Evolutionary conservation across 1,140 invertebrate genomes (phyloP).

Genomic region (Monomorium pharaonis): DNA sequence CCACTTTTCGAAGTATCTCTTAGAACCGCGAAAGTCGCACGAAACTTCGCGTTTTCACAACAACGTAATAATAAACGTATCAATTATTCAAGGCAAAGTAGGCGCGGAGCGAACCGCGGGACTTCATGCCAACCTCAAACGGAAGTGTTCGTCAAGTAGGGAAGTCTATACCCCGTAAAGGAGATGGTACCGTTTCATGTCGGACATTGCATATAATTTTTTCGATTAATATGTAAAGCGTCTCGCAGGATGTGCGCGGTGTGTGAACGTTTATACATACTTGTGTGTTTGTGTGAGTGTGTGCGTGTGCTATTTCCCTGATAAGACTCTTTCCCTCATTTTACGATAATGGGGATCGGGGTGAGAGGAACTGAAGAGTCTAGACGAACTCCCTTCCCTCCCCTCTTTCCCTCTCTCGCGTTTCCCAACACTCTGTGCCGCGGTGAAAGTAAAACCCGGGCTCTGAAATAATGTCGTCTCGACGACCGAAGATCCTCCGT

Average conservation of each 20-base stretch:
- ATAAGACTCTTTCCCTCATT: slow-evolving; percentile 58
- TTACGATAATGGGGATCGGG: slow-evolving; percentile 21
- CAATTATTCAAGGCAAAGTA: slow-evolving; percentile 22
- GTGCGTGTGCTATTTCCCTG: slow-evolving; percentile 18
- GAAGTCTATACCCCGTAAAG: slow-evolving; percentile 11
- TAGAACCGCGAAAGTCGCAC: not conserved
- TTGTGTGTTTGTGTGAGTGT: not conserved
- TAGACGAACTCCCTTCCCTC: slow-evolving; percentile 59
- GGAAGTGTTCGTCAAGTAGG: slow-evolving; percentile 31
- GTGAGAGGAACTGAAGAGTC: slow-evolving; percentile 53
- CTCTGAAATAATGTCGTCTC: slow-evolving; percentile 69
- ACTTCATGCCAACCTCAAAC: slow-evolving; percentile 18
- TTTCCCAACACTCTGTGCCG: slow-evolving; percentile 25
- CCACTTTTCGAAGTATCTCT: not conserved
- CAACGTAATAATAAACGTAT: slow-evolving; percentile 8
- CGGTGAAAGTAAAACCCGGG: slow-evolving; percentile 55
- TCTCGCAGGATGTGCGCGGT: not conserved
- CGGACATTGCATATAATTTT: slow-evolving; percentile 54
- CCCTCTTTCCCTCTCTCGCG: not conserved
- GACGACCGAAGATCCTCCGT: slow-evolving; percentile 49
- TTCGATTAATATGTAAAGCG: slow-evolving; percentile 61
- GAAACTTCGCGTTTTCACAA: not conserved
- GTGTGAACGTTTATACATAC: not conserved
- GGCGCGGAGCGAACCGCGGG: not conserved
- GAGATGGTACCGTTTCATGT: slow-evolving; percentile 39